phyloP scores from a whole-genome alignment of 2,797 vertebrate species.

The Phataginus tricuspis region DNA sequence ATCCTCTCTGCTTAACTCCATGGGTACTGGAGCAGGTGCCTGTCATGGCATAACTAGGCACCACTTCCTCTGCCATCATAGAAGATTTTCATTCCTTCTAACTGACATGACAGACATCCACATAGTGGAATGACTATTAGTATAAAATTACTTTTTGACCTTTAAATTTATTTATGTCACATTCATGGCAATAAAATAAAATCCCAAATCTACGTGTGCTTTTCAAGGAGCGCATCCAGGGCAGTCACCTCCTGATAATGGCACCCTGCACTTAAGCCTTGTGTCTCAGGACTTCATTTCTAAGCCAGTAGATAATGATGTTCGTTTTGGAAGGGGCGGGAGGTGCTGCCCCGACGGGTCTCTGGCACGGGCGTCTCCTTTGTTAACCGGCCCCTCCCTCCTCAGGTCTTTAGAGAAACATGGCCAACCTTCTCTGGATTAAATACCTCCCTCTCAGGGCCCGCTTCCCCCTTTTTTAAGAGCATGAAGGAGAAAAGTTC shows the following conservation, averaged over 20 bases:
- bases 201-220: slow-evolving; percentile 61
- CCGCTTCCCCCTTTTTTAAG: background rate
- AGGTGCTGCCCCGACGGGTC: slow-evolving; percentile 25
- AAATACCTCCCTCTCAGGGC: background rate
- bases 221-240: slow-evolving; percentile 56
- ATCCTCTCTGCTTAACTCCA: slow-evolving; percentile 52
- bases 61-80: slow-evolving; percentile 36
- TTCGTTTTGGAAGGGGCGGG: background rate
- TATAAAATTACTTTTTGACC: slow-evolving; percentile 72
- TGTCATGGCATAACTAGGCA: slow-evolving; percentile 61
- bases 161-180: slow-evolving; percentile 71
- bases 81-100: slow-evolving; percentile 39
- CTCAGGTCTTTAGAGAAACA: background rate
- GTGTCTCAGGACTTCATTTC: slow-evolving; percentile 50
- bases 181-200: slow-evolving; percentile 66
- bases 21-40: slow-evolving; percentile 29
- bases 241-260: slow-evolving; percentile 56
- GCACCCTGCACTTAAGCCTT: background rate
- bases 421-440: background rate
- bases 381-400: background rate
- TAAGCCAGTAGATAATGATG: slow-evolving; percentile 39
- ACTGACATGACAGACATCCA: slow-evolving; percentile 43
- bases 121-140: slow-evolving; percentile 64
- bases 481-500: background rate
- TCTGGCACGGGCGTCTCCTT: slow-evolving; percentile 44